Evolutionary conservation across 2,888 invertebrate species (phyloP), one percentile per base, ranked within the genome.

Genomic region (Leptodirus hochenwartii): DNA sequence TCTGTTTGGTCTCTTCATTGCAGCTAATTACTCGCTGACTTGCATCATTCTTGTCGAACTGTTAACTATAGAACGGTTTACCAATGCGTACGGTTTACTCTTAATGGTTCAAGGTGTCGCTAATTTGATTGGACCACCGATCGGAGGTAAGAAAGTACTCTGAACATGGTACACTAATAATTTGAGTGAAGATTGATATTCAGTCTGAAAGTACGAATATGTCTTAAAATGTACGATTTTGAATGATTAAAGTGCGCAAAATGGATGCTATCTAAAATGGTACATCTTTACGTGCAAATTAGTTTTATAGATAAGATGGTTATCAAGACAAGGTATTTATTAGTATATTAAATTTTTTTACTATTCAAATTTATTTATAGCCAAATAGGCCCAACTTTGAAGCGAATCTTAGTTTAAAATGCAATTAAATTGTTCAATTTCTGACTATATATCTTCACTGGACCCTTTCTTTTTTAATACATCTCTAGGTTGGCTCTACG

Each of bases 11-110:
- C 71, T 87, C 39, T 77, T 80, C 54, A 84, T 90, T 43, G 84
- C 87, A 15, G 88, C 87, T 34, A 90, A 90, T 59, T 91, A 88
- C 59, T 77, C 85, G 3, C 65, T 91, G 22, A 85, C 88, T 13
- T 81, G 82, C 47, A 84, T 88, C 45, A 85, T 91, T 38, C 64
- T 90, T 33, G 85, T 90, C 33, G 78, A 90, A 49, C 66, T 87
- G 40, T 80, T 90, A 39, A 79, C 84, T n/a, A 54, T 91, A 40
- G 85, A 87, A 52, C 67, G 80, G 44, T 87, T 93, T 51, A 85
- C 88, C 26, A 84, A 79, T 49, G 88, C 88, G 4, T 91, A 90
- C 48, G 91, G 91, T 1, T 56, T 91, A 42, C 56, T 88, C 43
- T 61, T 88, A 47, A 61, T 91, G 28, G 80, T 85, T 13, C 88